phyloP scores from a whole-genome alignment of 1,140 invertebrate species.

The Papilio polytes region DNA sequence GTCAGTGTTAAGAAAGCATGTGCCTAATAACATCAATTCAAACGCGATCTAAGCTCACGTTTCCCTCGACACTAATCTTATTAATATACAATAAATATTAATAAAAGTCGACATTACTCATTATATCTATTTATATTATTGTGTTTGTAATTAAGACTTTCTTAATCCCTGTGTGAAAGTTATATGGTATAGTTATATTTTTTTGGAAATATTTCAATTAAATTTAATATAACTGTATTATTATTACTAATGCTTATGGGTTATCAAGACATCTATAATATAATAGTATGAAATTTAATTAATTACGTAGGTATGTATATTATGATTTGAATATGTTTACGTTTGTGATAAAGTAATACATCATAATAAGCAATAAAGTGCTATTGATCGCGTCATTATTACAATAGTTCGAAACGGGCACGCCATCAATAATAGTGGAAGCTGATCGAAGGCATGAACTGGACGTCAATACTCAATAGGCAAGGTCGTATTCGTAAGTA shows the following conservation, averaged over 20 bases:
- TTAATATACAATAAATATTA: constrained; percentile 7
- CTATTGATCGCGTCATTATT: neutral
- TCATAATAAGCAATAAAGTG: constrained; percentile 14
- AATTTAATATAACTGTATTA: neutral
- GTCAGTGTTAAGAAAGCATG: neutral
- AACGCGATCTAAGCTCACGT: neutral
- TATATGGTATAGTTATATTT: neutral
- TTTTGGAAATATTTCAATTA: neutral
- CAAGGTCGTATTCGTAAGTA: constrained; percentile 18
- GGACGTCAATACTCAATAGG: constrained; percentile 23
- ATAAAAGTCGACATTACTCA: constrained; percentile 6
- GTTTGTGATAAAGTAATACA: neutral
- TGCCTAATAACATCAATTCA: neutral
- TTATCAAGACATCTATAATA: too few species aligned
- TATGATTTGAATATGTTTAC: neutral
- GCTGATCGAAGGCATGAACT: constrained; percentile 12
- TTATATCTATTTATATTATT: neutral
- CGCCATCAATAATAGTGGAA: constrained; percentile 5
- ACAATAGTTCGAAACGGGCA: neutral
- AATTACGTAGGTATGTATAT: too few species aligned
- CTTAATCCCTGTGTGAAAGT: neutral
- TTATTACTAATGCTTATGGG: too few species aligned
- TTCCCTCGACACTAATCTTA: neutral
- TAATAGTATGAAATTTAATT: too few species aligned
- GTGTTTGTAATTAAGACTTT: neutral